Evolutionary conservation across 2,797 vertebrate genomes (phyloP).

Genomic region (Poeciliopsis presidionis): DNA sequence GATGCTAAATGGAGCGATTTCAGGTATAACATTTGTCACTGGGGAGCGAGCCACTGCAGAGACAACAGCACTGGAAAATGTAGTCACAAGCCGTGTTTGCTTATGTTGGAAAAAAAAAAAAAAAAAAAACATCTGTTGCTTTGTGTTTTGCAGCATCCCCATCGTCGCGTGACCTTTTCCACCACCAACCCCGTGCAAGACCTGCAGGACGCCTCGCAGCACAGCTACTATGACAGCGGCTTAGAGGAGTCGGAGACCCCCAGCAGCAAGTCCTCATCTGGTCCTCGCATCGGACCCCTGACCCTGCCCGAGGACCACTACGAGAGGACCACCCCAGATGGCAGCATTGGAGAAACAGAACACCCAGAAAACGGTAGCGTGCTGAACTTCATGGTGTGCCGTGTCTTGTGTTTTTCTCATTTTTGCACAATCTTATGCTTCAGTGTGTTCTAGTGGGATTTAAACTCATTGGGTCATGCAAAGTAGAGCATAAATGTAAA

Average conservation of each 20-base stretch:
- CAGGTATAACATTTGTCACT: neutral
- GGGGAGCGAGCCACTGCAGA: slow-evolving; percentile 11
- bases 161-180: slow-evolving; percentile 99
- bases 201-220: slow-evolving; percentile 96
- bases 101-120: neutral
- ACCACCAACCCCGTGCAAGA: slow-evolving; percentile 96
- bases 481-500: neutral
- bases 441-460: neutral
- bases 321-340: slow-evolving; percentile 97
- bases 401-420: neutral
- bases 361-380: slow-evolving; percentile 95
- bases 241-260: slow-evolving; percentile 99
- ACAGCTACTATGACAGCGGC: slow-evolving; percentile 98
- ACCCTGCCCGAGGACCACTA: slow-evolving; percentile 98
- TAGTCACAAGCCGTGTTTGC: neutral
- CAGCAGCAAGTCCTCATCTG: slow-evolving; percentile 98
- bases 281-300: slow-evolving; percentile 94
- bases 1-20: slow-evolving; percentile 11
- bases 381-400: slow-evolving; percentile 11
- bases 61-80: neutral
- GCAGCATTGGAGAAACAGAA: slow-evolving; percentile 98
- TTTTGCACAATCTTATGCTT: neutral
- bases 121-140: slow-evolving; percentile 27
- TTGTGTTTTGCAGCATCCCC: slow-evolving; percentile 86
- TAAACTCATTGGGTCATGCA: neutral